These are phyloP conservation scores for Campylorhamphus procurvoides DNA, from an alignment of 2,113 vertebrate species.

Conservation along the genomic window DNA sequence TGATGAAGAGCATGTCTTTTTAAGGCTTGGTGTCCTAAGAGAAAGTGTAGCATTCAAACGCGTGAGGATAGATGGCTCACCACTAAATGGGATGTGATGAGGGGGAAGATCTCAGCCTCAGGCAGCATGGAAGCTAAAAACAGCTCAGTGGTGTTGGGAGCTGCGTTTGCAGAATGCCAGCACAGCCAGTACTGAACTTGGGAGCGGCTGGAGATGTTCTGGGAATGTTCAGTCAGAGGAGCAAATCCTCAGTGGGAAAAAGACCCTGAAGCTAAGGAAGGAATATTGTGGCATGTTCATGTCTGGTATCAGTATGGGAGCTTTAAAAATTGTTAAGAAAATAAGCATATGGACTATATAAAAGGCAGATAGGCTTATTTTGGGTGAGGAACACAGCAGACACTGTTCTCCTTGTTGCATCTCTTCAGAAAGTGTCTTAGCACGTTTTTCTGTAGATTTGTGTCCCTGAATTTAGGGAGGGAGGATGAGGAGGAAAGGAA, in stretches of 20 bases:
- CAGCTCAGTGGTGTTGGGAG: not conserved
- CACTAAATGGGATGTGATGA: constrained; percentile 12
- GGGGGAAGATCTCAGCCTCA: constrained; percentile 17
- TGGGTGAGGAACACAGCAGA: not conserved
- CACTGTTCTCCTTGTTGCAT: not conserved
- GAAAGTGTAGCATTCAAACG: not conserved
- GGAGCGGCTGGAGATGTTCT: not conserved
- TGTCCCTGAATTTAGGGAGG: not conserved
- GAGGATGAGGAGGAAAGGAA: not conserved
- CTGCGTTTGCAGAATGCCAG: not conserved
- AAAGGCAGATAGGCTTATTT: constrained; percentile 1
- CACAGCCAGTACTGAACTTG: not conserved
- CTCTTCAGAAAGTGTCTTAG: not conserved
- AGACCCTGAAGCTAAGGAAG: not conserved
- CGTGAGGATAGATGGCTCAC: not conserved
- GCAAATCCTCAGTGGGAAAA: rapidly evolving
- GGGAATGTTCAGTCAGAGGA: not conserved
- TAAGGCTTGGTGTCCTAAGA: not conserved
- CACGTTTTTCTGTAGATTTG: not conserved
- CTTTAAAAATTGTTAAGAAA: not conserved
- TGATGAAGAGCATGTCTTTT: not conserved
- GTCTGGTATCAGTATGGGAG: not conserved
- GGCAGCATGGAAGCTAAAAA: constrained; percentile 18
- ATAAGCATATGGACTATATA: not conserved
- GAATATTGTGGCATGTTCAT: not conserved